Percentiles rank a stretch among this genome's conserved stretches.
These are phyloP conservation scores for Agelastica alni DNA, from an alignment of 2,888 invertebrate genomes.

Conservation along the genomic window DNA sequence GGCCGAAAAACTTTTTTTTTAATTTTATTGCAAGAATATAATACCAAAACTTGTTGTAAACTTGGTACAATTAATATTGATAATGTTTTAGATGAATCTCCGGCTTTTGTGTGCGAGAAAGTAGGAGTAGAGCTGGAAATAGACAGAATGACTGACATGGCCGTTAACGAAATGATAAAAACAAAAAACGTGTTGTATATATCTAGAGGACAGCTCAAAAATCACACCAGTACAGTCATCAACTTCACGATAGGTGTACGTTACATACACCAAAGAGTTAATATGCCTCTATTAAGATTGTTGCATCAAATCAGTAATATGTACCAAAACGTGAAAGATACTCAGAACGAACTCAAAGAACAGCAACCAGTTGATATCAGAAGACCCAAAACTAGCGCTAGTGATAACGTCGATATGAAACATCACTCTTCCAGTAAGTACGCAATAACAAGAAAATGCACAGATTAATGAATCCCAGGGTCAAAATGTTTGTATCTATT, in stretches of 20 bases:
- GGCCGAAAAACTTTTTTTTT: too few species aligned
- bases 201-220: conserved; percentile 83
- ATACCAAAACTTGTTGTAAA: too few species aligned
- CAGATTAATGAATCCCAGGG: too few species aligned
- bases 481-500: too few species aligned
- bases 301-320: conserved; percentile 96
- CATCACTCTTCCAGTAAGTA: conserved; percentile 65
- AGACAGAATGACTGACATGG: conserved; percentile 87
- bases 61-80: too few species aligned
- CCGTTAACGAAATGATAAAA: conserved; percentile 82
- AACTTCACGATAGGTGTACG: conserved; percentile 83
- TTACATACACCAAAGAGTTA: conserved; percentile 93
- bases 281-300: conserved; percentile 90
- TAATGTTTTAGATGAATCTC: conserved; percentile 70
- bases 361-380: conserved; percentile 61
- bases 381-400: conserved; percentile 53
- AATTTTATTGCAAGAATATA: too few species aligned
- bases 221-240: conserved; percentile 88
- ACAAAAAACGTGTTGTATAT: conserved; percentile 85
- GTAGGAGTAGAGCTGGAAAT: conserved; percentile 88
- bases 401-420: conserved; percentile 59
- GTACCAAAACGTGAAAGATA: conserved; percentile 96
- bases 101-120: conserved; percentile 91
- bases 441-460: too few species aligned
- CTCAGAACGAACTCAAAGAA: conserved; percentile 85